These are phyloP conservation scores for Epinephelus malabaricus DNA, from an alignment of 2,797 vertebrate species.

Conservation along the genomic window DNA sequence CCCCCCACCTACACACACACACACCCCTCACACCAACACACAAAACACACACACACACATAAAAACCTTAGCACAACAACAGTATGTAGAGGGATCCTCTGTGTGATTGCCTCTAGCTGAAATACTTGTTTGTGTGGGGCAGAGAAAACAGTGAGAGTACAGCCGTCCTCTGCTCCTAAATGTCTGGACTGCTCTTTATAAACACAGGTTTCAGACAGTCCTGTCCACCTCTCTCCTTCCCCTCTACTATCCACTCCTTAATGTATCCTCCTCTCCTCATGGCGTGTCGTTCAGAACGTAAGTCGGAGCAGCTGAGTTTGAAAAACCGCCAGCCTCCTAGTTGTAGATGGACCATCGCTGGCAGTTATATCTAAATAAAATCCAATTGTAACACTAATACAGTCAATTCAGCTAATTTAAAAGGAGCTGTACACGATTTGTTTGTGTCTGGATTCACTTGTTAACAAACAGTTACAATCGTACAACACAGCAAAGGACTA, in stretches of 20 bases:
- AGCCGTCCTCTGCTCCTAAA: conserved; percentile 38
- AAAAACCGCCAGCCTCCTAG: not conserved
- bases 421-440: conserved; percentile 1
- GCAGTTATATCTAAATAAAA: conserved; percentile 27
- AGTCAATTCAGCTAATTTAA: conserved; percentile 2
- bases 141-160: conserved; percentile 57
- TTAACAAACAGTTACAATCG: not conserved
- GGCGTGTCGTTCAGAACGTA: not conserved
- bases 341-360: not conserved
- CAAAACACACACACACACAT: conserved; percentile 38
- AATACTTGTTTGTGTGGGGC: conserved; percentile 69
- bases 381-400: conserved; percentile 21
- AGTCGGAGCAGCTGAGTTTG: not conserved
- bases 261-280: not conserved
- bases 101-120: conserved; percentile 67
- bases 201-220: conserved; percentile 42
- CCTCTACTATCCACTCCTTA: not conserved
- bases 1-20: conserved; percentile 20
- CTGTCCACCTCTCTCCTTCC: not conserved
- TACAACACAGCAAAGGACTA: conserved; percentile 15
- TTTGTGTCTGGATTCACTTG: conserved; percentile 12
- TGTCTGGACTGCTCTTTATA: conserved; percentile 48
- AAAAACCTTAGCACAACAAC: conserved; percentile 58
- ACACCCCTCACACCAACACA: not conserved
- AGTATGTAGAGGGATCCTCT: conserved; percentile 55